Percentiles rank a stretch among this genome's conserved stretches.
Evolutionary conservation across 2,888 invertebrate species (phyloP).

Genomic region (Drosophila sordidapex): DNA sequence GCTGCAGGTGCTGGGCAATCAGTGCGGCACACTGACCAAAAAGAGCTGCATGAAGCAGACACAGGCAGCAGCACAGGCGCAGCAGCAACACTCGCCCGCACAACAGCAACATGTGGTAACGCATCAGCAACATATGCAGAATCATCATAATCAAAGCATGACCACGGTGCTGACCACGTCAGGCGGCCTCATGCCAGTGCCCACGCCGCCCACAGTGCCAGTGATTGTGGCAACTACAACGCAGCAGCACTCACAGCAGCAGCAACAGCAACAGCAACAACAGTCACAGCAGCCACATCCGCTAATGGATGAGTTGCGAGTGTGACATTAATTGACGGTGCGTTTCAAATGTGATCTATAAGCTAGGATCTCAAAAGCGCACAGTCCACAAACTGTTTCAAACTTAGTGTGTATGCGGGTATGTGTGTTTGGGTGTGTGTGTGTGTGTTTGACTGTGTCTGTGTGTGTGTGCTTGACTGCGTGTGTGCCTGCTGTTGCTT

Average conservation of each 20-base stretch:
- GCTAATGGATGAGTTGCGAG: slow-evolving; percentile 92
- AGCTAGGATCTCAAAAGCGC: slow-evolving; percentile 57
- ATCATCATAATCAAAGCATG: slow-evolving; percentile 85
- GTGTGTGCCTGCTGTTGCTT: slow-evolving; percentile 23
- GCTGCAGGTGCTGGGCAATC: slow-evolving; percentile 89
- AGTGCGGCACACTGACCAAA: slow-evolving; percentile 91
- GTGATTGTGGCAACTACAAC: slow-evolving; percentile 72
- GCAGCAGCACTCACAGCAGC: slow-evolving; percentile 75
- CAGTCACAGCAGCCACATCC: slow-evolving; percentile 85
- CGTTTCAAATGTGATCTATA: slow-evolving; percentile 85
- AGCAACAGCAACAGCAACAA: slow-evolving; percentile 71
- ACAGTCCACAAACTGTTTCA: slow-evolving; percentile 50
- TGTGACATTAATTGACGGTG: slow-evolving; percentile 89
- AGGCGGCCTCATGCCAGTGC: slow-evolving; percentile 91
- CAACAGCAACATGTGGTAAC: slow-evolving; percentile 71
- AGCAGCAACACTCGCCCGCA: slow-evolving; percentile 56
- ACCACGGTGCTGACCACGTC: slow-evolving; percentile 85
- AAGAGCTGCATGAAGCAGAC: slow-evolving; percentile 87
- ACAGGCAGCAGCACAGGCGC: slow-evolving; percentile 62
- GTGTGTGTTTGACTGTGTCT: slow-evolving; percentile 7
- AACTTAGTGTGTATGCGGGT: slow-evolving; percentile 25
- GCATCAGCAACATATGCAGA: slow-evolving; percentile 82
- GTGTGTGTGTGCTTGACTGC: slow-evolving; percentile 10
- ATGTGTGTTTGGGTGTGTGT: slow-evolving; percentile 12
- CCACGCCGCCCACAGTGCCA: slow-evolving; percentile 85